Percentiles rank a stretch among this genome's conserved stretches.
These are phyloP conservation scores for Himalopsyche phryganea DNA, from an alignment of 1,140 invertebrate species.

Conservation along the genomic window DNA sequence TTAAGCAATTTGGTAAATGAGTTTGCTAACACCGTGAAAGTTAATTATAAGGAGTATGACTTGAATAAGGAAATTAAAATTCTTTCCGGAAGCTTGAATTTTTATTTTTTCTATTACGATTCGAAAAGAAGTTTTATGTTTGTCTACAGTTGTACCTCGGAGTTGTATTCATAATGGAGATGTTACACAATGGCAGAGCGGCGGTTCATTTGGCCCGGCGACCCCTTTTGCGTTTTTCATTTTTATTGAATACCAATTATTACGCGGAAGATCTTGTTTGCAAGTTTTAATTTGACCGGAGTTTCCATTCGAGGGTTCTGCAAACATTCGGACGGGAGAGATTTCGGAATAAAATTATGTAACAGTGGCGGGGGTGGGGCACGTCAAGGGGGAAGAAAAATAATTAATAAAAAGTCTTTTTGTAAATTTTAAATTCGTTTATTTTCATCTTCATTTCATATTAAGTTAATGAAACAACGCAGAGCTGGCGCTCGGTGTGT, in stretches of 20 bases:
- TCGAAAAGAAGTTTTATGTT: constrained; percentile 31
- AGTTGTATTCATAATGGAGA: constrained; percentile 20
- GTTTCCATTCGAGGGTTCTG: constrained; percentile 3
- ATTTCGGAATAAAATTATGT: constrained; percentile 25
- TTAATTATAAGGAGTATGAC: constrained; percentile 36
- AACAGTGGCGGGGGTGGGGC: constrained; percentile 6
- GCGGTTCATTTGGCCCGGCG: constrained; percentile 18
- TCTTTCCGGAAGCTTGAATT: constrained; percentile 33
- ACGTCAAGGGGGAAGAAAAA: constrained; percentile 22
- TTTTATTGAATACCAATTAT: constrained; percentile 35
- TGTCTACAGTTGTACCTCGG: constrained; percentile 10
- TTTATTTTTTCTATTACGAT: constrained; percentile 33
- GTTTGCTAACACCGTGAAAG: constrained; percentile 37
- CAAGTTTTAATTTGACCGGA: constrained; percentile 31
- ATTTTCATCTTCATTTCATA: constrained; percentile 32
- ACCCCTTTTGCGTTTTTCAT: constrained; percentile 14
- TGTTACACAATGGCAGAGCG: constrained; percentile 20
- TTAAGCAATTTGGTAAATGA: constrained; percentile 36
- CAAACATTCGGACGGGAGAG: constrained; percentile 9
- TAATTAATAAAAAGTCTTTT: constrained; percentile 31
- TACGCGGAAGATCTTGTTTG: constrained; percentile 31
- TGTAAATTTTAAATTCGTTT: constrained; percentile 33
- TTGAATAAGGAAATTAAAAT: constrained; percentile 37
- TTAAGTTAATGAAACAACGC: constrained; percentile 32
- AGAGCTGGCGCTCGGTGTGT: constrained; percentile 12